Evolutionary conservation across 2,797 vertebrate genomes (phyloP), one percentile per base, ranked within the genome.

Genomic region (Mallotus villosus): DNA sequence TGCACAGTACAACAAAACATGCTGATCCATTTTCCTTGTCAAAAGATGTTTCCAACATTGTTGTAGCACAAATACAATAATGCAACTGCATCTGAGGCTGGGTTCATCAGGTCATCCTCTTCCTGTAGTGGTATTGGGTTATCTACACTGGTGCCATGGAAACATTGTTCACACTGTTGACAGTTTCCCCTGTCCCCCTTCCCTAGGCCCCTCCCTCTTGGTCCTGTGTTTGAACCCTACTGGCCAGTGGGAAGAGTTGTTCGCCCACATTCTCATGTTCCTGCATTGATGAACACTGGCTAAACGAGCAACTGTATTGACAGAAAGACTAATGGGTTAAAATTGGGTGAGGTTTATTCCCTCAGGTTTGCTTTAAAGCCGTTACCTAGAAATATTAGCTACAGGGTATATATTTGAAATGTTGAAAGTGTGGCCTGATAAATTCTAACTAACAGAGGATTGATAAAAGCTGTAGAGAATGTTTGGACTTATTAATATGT

Each of bases 221-320:
- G 6, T 68, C 58, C 72, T 62, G 25, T 53, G 72, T 62, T 68
- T 73, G 72, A 73, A 73, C 72, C 29, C 72, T 34, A n/a, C 34
- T 41, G 66, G 55, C 58, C 65, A 49, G n/a, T 67, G 58, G 58
- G 41, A 62, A 51, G 46, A 24, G 58, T 25, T 5, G 5, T 29
- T 34, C 65, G 29, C 46, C 46, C 64, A 53, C 21, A 68, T 67
- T 68, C 72, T 68, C 58, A 62, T 73, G 72, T 73, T 55, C n/a
- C 49, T 51, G 32, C 27, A 71, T 64, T 32, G 61, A 27, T 14
- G 37, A 53, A 57, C 46, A 53, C 25, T 55, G 62, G 25, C 51
- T 21, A 8, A 58, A 24, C 22, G 46, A 60, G 19, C 16, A 34
- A 57, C 41, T 67, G 49, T 57, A 62, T 37, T 11, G 29, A 22